A percentile compares a stretch with the other conserved stretches of the same genome.
Evolutionary conservation across 2,113 vertebrate genomes (phyloP).

Genomic region (Suricata suricatta): DNA sequence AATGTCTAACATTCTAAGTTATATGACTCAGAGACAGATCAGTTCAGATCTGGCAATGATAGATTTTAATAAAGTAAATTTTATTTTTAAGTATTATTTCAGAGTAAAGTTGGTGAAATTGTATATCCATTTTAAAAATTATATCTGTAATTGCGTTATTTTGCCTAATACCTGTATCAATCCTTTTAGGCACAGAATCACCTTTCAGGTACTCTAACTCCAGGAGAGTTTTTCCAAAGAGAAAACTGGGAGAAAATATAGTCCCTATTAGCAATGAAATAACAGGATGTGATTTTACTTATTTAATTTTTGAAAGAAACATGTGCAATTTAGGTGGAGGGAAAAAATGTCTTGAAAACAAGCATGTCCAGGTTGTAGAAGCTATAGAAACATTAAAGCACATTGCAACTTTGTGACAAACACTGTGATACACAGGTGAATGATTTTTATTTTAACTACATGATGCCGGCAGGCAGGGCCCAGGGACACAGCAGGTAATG

Average conservation of each 20-base stretch:
- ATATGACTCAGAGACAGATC: background rate
- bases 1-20: background rate
- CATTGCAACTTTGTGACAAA: background rate
- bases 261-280: background rate
- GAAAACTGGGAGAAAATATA: background rate
- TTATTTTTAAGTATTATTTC: background rate
- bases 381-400: background rate
- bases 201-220: background rate
- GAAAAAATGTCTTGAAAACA: background rate
- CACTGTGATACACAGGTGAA: background rate
- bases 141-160: background rate
- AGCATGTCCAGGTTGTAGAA: background rate
- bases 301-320: background rate
- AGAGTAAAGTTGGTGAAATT: background rate
- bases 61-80: background rate
- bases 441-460: slow-evolving; percentile 40
- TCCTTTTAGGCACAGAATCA: background rate
- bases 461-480: background rate
- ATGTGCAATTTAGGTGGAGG: background rate
- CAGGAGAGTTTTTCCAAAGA: background rate
- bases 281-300: background rate
- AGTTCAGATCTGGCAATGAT: background rate
- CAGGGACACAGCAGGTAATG: background rate
- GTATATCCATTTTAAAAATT: background rate
- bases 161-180: background rate